Evolutionary conservation across 2,888 invertebrate genomes (phyloP).

Genomic region (Pyralis farinalis): DNA sequence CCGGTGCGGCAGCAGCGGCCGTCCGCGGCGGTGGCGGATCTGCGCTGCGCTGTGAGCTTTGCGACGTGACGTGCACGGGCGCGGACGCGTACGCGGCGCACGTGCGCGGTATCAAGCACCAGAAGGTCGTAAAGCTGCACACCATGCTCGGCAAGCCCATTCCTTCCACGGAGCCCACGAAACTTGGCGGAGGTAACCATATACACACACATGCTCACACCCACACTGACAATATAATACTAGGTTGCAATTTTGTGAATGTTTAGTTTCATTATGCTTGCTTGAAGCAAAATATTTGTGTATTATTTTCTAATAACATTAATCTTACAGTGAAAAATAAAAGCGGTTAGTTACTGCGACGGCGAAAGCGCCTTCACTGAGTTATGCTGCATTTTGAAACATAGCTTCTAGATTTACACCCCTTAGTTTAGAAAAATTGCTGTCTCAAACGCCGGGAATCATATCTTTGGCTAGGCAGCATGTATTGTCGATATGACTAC

Average conservation of each 20-base stretch:
- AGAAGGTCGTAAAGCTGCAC: conserved; percentile 97
- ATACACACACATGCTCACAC: not conserved
- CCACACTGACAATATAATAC: not conserved
- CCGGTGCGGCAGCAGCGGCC: conserved; percentile 59
- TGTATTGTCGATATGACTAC: no score
- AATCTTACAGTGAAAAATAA: no score
- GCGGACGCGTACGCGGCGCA: conserved; percentile 99
- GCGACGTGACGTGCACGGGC: conserved; percentile 99
- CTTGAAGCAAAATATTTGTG: no score
- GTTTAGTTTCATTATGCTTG: not conserved
- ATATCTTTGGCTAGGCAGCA: no score
- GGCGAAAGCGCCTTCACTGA: no score
- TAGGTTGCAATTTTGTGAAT: not conserved
- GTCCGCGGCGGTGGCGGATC: conserved; percentile 56
- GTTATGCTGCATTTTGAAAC: no score
- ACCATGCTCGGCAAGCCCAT: conserved; percentile 98
- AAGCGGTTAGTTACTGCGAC: no score
- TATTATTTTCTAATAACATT: no score
- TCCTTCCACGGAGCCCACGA: conserved; percentile 96
- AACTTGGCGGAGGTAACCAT: conserved; percentile 78
- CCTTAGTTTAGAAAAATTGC: no score
- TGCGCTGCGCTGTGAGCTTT: conserved; percentile 95
- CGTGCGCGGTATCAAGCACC: conserved; percentile 98
- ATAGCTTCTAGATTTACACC: no score
- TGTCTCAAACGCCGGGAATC: no score